Conservation (phyloP, 1,140 invertebrate genomes). For the Ceratosolen solmsi region DNA sequence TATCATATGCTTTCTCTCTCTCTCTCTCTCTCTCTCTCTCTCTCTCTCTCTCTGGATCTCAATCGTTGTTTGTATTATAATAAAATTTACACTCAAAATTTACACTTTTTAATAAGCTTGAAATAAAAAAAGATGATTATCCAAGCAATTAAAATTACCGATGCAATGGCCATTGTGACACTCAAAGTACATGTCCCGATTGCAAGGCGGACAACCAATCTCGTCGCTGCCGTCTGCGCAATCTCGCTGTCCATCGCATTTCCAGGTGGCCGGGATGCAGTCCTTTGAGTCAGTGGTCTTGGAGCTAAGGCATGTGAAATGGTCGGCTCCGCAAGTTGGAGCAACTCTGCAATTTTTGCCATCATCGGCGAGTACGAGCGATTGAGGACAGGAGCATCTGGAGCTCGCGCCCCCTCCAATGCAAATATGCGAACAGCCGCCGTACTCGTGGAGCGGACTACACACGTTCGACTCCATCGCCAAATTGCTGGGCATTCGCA, state of each 20-base stretch:
- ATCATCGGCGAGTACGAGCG: constrained; percentile 81
- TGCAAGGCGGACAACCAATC: constrained; percentile 79
- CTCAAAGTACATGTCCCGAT: constrained; percentile 78
- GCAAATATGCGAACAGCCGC: constrained; percentile 83
- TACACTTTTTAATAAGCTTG: too few species aligned
- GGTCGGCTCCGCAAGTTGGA: constrained; percentile 83
- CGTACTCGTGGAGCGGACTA: constrained; percentile 69
- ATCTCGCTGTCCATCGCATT: constrained; percentile 88
- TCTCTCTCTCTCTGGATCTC: too few species aligned
- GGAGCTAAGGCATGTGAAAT: constrained; percentile 82
- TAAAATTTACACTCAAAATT: too few species aligned
- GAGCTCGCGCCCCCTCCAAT: constrained; percentile 65
- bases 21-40: too few species aligned
- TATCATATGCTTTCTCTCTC: too few species aligned
- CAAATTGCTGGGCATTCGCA: constrained; percentile 65
- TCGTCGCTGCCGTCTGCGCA: constrained; percentile 90
- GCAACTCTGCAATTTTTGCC: constrained; percentile 80
- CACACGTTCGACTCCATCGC: constrained; percentile 68
- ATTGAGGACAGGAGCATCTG: constrained; percentile 85
- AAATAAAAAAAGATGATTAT: too few species aligned
- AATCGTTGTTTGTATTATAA: too few species aligned
- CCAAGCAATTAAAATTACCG: too few species aligned
- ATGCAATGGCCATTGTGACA: constrained; percentile 86
- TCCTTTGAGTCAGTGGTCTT: constrained; percentile 73
- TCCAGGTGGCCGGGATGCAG: constrained; percentile 89